Evolutionary conservation across 2,113 vertebrate species (phyloP), one percentile per base, ranked within the genome.

Genomic region (Setophaga kirtlandii): DNA sequence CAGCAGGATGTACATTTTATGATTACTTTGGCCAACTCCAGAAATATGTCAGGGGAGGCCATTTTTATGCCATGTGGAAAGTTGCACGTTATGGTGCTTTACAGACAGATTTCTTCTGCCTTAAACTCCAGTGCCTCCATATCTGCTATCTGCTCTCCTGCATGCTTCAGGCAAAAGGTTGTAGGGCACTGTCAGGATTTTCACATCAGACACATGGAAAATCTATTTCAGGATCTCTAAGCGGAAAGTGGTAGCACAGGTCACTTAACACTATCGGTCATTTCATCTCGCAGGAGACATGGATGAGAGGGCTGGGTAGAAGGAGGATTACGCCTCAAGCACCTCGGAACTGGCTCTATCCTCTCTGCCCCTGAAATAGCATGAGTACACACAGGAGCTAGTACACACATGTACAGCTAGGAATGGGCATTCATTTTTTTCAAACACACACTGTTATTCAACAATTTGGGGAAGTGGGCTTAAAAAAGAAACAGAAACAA

Each of bases 201-300:
- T 84, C 71, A 70, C 39, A 5, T 64, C 65, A 92, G 80, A 78
- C 53, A 53, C 28, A 79, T 46, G 19, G 53, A 93, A 93, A 97
- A 97, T 88, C 90, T 77, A 86, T 93, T 97, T 96, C 65, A 91
- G 83, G 79, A 86, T 92, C 52, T 87, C 56, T 52, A 53, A 80
- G 47, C 93, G n/a, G 46, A 58, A 79, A 83, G 71, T 27, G 50
- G 65, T 80, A 42, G 62, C 69, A 50, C 27, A 73, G 52, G 91
- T 95, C 87, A 96, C 39, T 64, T 47, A 94, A 88, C 62, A 42
- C 25, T 65, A 68, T 59, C 1, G 1, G 55, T 50, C 71, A 44
- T 76, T 94, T 94, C 79, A 82, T 94, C 86, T 28, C 46, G 59
- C 85, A 30, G 91, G 41, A 96, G 87, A 25, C 7, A 4, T 56